Evolutionary conservation across 2,888 invertebrate genomes (phyloP), one percentile per base, ranked within the genome.

Genomic region (Chaitophorus viminalis): DNA sequence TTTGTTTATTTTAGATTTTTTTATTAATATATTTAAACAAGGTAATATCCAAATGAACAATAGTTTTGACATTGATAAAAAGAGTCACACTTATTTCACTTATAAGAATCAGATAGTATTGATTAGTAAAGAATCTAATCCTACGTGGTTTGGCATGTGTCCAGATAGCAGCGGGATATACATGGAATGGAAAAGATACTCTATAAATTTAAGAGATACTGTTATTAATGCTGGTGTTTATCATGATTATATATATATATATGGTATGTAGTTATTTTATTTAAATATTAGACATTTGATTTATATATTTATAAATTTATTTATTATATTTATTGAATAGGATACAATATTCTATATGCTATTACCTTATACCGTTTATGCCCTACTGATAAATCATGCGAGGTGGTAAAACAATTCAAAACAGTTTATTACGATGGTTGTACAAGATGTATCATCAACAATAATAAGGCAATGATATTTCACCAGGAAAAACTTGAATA

Each of bases 381-480:
- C 8, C 75, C 84, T 21, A 11, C 31, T 21, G 25, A 46, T 0
- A 18, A 29, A 8, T 39, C 14, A 14, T 25, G 14, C 25, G 2
- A 29, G 21, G 25, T 39, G 25, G 1, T 84, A 25, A 36, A 21
- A 60, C 8, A 18, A 46, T 84, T 84, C 31, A 76, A 36, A 65
- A 36, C 65, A 39, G 1, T 4, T 3, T 84, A 65, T 65, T 17
- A n/a, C 54, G 21, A 31, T 25, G 46, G 1, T 14, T 5, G 39
- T 60, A 76, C 60, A 31, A 84, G 76, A 76, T 84, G 75, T 76
- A 18, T 65, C 21, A 46, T 84, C 3, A 76, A 76, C 17, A n/a
- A 18, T 0, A 54, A 84, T 65, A 84, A 39, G 31, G 84, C 65
- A 25, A 76, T 84, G 76, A 65, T 84, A 8, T 84, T 84, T 60